A percentile compares a stretch with the other conserved stretches of the same genome.
Conservation (phyloP, 2,888 invertebrate species). For the Hymenopus coronatus region DNA sequence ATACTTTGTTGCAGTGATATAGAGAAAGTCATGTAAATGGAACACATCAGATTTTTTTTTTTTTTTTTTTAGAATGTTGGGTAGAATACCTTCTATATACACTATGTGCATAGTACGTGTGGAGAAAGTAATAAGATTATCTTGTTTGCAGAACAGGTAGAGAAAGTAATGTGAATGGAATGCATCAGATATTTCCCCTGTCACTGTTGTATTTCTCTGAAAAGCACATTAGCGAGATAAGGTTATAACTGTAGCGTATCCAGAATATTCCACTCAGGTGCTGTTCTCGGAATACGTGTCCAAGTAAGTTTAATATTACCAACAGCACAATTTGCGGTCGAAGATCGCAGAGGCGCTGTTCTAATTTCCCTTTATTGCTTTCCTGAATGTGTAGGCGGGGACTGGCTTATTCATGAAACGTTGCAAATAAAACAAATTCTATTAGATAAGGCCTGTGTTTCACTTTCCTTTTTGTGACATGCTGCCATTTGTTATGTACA, state of each 20-base stretch:
- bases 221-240: background rate
- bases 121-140: too few relatives aligned
- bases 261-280: background rate
- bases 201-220: too few relatives aligned
- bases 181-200: too few relatives aligned
- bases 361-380: background rate
- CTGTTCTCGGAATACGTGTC: background rate
- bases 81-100: too few relatives aligned
- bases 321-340: background rate
- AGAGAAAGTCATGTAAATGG: too few relatives aligned
- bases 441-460: background rate
- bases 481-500: background rate
- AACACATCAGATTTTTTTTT: too few relatives aligned
- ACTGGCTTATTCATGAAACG: background rate
- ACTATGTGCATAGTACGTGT: too few relatives aligned
- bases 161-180: too few relatives aligned
- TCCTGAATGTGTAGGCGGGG: background rate
- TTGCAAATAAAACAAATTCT: background rate
- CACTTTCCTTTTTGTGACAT: background rate
- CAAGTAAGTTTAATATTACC: background rate
- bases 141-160: too few relatives aligned
- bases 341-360: background rate
- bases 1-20: too few relatives aligned
- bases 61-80: too few relatives aligned
- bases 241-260: background rate